Conservation (phyloP, 1,140 invertebrate species). For the Caenorhabditis inopinata region DNA sequence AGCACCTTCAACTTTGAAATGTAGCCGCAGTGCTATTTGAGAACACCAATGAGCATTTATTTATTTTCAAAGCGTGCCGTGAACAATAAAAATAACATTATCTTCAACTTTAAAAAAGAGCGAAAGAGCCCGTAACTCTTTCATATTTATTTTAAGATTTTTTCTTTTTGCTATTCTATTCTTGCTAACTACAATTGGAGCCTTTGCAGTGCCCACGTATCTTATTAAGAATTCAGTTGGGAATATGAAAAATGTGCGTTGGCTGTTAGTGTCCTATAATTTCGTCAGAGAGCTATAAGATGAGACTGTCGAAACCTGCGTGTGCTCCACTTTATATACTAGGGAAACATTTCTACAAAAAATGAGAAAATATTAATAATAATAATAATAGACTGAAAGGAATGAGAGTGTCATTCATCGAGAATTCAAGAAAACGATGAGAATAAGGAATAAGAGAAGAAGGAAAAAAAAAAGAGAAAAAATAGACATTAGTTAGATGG, state of each 20-base stretch:
- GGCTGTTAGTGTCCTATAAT: neutral
- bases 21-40: neutral
- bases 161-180: neutral
- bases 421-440: neutral
- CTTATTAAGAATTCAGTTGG: neutral
- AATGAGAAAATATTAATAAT: neutral
- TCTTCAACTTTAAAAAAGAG: neutral
- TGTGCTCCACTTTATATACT: neutral
- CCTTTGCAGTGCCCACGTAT: neutral
- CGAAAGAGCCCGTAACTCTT: no score
- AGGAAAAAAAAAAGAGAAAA: neutral
- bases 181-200: neutral
- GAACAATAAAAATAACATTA: neutral
- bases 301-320: no score
- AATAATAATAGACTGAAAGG: neutral
- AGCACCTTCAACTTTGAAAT: neutral
- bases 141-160: slow-evolving; percentile 1
- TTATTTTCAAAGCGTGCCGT: neutral
- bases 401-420: neutral
- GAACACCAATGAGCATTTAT: neutral
- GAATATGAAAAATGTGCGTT: slow-evolving; percentile 28
- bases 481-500: neutral
- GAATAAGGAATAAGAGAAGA: neutral
- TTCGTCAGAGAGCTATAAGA: no score
- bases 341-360: no score